Conservation (phyloP, 1,140 invertebrate genomes). For the Camponotus floridanus region DNA sequence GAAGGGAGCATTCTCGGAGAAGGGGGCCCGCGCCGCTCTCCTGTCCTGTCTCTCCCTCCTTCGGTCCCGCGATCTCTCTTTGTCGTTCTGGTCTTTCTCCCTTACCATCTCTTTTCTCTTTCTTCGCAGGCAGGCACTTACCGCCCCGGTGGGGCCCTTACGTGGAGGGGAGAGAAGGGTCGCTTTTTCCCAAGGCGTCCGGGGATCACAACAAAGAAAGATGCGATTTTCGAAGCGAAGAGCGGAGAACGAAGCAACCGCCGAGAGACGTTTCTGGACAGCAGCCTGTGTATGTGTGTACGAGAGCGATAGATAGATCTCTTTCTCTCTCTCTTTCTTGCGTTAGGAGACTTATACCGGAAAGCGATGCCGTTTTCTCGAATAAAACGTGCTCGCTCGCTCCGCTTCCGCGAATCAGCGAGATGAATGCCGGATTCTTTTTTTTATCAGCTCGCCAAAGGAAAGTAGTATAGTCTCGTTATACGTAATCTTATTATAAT, state of each 20-base stretch:
- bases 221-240: slow-evolving; percentile 54
- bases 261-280: slow-evolving; percentile 49
- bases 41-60: neutral
- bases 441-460: slow-evolving; percentile 26
- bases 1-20: slow-evolving; percentile 53
- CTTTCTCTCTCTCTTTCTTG: neutral
- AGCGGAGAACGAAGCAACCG: slow-evolving; percentile 30
- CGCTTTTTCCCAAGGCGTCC: slow-evolving; percentile 57
- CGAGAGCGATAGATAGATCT: slow-evolving; percentile 1
- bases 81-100: neutral
- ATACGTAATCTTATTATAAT: neutral
- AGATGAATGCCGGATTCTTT: slow-evolving; percentile 42
- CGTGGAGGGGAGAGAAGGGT: slow-evolving; percentile 33
- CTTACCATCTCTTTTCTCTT: neutral
- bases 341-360: slow-evolving; percentile 32
- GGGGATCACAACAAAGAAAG: slow-evolving; percentile 59
- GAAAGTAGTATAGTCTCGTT: neutral
- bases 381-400: slow-evolving; percentile 17
- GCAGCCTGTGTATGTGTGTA: slow-evolving; percentile 7
- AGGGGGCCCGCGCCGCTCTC: slow-evolving; percentile 39
- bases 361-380: slow-evolving; percentile 40
- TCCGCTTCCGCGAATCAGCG: slow-evolving; percentile 28
- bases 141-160: slow-evolving; percentile 32
- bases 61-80: neutral
- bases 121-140: slow-evolving; percentile 28